Percentiles rank a stretch among this genome's conserved stretches.
Evolutionary conservation across 2,888 invertebrate species (phyloP).

Genomic region (Temnothorax rugatulus): DNA sequence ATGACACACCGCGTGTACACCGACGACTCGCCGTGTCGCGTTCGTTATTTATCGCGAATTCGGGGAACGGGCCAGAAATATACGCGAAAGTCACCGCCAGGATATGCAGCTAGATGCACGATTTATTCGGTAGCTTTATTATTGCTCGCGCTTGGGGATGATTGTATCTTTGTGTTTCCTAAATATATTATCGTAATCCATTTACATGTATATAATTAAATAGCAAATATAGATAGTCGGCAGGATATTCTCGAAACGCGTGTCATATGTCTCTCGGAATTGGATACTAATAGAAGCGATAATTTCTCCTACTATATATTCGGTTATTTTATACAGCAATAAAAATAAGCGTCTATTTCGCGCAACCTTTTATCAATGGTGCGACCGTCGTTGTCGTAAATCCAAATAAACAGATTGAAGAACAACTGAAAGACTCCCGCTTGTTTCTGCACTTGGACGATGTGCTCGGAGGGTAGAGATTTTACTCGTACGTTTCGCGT

Average conservation of each 20-base stretch:
- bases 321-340: not conserved
- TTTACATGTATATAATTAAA: not conserved
- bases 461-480: not conserved
- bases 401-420: slow-evolving; percentile 13
- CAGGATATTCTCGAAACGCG: not conserved
- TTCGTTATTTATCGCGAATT: slow-evolving; percentile 64
- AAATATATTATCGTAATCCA: not conserved
- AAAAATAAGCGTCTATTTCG: slow-evolving; percentile 6
- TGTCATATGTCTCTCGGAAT: not conserved
- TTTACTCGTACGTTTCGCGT: slow-evolving; percentile 18
- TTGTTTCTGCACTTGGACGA: slow-evolving; percentile 9
- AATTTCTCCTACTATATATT: not conserved
- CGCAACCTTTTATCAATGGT: not conserved
- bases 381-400: slow-evolving; percentile 1
- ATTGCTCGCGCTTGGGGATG: not conserved
- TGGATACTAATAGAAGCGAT: not conserved
- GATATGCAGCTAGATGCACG: not conserved
- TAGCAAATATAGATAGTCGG: not conserved
- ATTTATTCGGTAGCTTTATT: slow-evolving; percentile 21
- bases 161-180: not conserved
- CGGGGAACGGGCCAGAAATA: slow-evolving; percentile 57
- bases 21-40: not conserved
- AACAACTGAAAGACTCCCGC: not conserved
- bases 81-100: slow-evolving; percentile 32
- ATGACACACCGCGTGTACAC: slow-evolving; percentile 15